phyloP scores from a whole-genome alignment of 2,113 vertebrate genomes.

The Ceyx margarethae region DNA sequence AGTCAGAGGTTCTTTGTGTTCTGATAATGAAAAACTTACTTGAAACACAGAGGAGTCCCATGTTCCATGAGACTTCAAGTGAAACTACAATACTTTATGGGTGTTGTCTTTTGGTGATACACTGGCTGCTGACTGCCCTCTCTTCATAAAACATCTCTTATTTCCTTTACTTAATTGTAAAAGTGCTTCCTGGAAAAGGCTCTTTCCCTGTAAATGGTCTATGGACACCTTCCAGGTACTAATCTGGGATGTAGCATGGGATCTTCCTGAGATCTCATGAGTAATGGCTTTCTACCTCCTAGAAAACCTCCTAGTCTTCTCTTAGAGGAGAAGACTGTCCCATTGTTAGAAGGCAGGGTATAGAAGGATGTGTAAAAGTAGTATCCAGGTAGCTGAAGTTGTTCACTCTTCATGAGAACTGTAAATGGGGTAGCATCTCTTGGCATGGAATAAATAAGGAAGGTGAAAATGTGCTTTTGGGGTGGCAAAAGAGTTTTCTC shows the following conservation, averaged over 20 bases:
- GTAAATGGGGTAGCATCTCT: not conserved
- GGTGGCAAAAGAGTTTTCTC: not conserved
- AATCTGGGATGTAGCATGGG: not conserved
- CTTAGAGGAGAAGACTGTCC: not conserved
- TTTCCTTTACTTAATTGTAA: not conserved
- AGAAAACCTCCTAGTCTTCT: no score
- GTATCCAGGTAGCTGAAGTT: not conserved
- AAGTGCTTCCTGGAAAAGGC: not conserved
- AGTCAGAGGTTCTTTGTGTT: not conserved
- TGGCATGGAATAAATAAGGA: conserved; percentile 35
- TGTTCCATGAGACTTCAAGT: not conserved
- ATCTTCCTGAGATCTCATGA: not conserved
- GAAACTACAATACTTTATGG: not conserved
- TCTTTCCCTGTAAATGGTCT: not conserved
- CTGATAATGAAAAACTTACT: not conserved
- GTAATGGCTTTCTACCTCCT: not conserved
- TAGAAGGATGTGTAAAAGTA: not conserved
- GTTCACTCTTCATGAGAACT: not conserved
- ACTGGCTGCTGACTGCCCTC: not conserved
- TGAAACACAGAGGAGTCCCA: not conserved
- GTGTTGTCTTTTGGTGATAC: not conserved
- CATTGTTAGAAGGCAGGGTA: not conserved
- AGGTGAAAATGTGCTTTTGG: conserved; percentile 29
- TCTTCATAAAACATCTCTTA: not conserved
- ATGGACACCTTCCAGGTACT: not conserved